These are phyloP conservation scores for Dolichopus griseipennis DNA, from an alignment of 2,888 invertebrate species.

Conservation along the genomic window DNA sequence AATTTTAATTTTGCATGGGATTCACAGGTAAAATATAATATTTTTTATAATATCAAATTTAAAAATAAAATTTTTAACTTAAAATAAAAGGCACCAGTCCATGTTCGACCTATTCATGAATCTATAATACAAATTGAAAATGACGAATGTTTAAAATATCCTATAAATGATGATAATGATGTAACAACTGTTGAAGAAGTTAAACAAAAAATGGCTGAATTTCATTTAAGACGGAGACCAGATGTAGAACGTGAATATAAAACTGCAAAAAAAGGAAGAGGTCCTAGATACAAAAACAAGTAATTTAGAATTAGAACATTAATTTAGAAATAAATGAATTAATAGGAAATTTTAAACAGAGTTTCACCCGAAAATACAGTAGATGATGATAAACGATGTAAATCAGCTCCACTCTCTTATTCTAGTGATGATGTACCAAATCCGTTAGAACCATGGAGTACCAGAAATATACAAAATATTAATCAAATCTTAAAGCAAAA, in stretches of 20 bases:
- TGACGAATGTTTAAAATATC: slow-evolving; percentile 29
- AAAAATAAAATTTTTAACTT: slow-evolving; percentile 7
- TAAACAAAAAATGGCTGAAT: slow-evolving; percentile 40
- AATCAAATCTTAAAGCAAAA: slow-evolving; percentile 52
- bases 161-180: slow-evolving; percentile 21
- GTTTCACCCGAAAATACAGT: slow-evolving; percentile 34
- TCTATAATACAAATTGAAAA: slow-evolving; percentile 35
- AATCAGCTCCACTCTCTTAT: slow-evolving; percentile 31
- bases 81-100: slow-evolving; percentile 10
- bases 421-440: slow-evolving; percentile 48
- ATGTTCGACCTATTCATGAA: slow-evolving; percentile 10
- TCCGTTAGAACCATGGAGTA: slow-evolving; percentile 66
- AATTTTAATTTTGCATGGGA: slow-evolving; percentile 25
- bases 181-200: slow-evolving; percentile 39
- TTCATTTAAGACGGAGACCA: slow-evolving; percentile 38
- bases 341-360: slow-evolving; percentile 24
- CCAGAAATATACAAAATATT: slow-evolving; percentile 58
- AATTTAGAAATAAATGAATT: no score
- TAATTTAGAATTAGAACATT: neutral
- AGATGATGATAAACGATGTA: slow-evolving; percentile 33
- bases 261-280: slow-evolving; percentile 33
- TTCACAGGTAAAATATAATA: slow-evolving; percentile 11
- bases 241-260: slow-evolving; percentile 34
- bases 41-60: neutral
- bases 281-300: slow-evolving; percentile 36